Percentiles rank a stretch among this genome's conserved stretches.
phyloP scores from a whole-genome alignment of 2,797 vertebrate species.

The Oryzias dopingdopingensis region DNA sequence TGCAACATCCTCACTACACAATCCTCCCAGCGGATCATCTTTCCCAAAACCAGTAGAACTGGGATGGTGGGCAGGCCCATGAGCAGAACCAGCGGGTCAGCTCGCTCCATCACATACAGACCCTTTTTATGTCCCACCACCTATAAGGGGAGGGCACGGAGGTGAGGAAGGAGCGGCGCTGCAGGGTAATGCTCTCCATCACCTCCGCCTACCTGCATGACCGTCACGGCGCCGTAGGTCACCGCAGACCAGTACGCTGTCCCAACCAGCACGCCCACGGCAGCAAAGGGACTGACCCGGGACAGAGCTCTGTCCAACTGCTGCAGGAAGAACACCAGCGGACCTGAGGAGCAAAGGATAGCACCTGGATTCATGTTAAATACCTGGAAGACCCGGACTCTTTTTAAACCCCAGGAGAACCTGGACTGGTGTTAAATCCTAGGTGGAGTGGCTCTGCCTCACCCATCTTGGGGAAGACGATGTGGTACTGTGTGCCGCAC shows the following conservation, averaged over 20 bases:
- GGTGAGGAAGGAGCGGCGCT: neutral
- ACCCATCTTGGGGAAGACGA: slow-evolving; percentile 80
- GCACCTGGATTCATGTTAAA: too few species aligned
- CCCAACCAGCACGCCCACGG: slow-evolving; percentile 76
- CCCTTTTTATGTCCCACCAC: slow-evolving; percentile 83
- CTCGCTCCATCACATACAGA: slow-evolving; percentile 77
- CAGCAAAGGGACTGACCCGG: slow-evolving; percentile 75
- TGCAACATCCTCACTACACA: slow-evolving; percentile 77
- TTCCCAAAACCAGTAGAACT: slow-evolving; percentile 77
- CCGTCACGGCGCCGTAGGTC: slow-evolving; percentile 81
- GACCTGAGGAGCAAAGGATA: slow-evolving; percentile 56
- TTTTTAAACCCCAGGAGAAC: too few species aligned
- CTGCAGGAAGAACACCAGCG: slow-evolving; percentile 77
- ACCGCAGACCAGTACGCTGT: slow-evolving; percentile 81
- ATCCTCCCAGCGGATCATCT: slow-evolving; percentile 84
- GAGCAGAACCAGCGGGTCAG: slow-evolving; percentile 79
- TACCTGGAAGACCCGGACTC: too few species aligned
- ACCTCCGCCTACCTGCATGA: slow-evolving; percentile 77
- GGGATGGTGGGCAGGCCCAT: slow-evolving; percentile 82
- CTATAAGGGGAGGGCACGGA: slow-evolving; percentile 33
- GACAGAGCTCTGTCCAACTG: slow-evolving; percentile 75
- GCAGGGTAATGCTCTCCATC: neutral
- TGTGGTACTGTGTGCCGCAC: slow-evolving; percentile 76
- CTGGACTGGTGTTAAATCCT: neutral
- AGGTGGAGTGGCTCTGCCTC: neutral